A percentile compares a stretch with the other conserved stretches of the same genome.
Conservation (phyloP, 2,888 invertebrate species). For the Sinopyrophorus schimmeli region DNA sequence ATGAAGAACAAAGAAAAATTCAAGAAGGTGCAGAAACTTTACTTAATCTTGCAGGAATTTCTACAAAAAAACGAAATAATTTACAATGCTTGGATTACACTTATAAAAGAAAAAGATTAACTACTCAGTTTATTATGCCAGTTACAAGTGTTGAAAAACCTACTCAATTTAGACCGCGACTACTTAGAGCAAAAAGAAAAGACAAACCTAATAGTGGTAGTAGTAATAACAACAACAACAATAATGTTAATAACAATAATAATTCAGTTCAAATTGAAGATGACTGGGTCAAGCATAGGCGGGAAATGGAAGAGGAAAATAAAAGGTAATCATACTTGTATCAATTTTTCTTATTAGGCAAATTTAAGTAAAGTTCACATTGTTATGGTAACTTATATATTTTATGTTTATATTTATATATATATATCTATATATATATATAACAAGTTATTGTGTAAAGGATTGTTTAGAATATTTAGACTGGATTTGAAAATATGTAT, state of each 20-base stretch:
- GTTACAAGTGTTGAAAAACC: constrained; percentile 41
- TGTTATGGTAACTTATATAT: constrained; percentile 48
- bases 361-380: constrained; percentile 35
- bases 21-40: constrained; percentile 80
- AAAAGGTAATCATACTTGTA: constrained; percentile 49
- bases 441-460: constrained; percentile 37
- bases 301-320: constrained; percentile 48
- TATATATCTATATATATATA: no score
- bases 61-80: constrained; percentile 47
- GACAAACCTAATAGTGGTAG: constrained; percentile 40
- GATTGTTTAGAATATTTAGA: constrained; percentile 40
- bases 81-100: constrained; percentile 30
- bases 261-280: constrained; percentile 39
- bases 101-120: constrained; percentile 20
- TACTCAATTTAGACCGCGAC: constrained; percentile 49
- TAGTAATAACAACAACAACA: no score
- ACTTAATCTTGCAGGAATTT: constrained; percentile 70
- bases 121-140: constrained; percentile 21
- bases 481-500: constrained; percentile 18
- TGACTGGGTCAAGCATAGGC: constrained; percentile 51
- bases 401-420: constrained; percentile 48
- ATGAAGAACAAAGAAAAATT: constrained; percentile 71
- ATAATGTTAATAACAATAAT: constrained; percentile 43
- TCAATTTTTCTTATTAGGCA: constrained; percentile 27
- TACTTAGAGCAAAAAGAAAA: constrained; percentile 48